A percentile compares a stretch with the other conserved stretches of the same genome.
These are phyloP conservation scores for Suillia variegata DNA, from an alignment of 2,888 invertebrate species.

Conservation along the genomic window DNA sequence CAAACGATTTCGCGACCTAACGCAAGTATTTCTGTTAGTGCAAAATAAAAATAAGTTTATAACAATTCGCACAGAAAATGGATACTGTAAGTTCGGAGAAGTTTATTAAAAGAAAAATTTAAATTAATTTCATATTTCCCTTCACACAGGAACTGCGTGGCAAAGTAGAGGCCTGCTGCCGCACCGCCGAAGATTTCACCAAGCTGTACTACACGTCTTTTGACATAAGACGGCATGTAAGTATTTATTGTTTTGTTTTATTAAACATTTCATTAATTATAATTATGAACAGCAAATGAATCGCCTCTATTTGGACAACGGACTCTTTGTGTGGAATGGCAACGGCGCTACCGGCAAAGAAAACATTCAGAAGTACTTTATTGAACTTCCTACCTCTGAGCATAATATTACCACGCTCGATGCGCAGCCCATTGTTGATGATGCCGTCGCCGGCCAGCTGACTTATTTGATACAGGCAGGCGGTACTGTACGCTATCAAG, in stretches of 20 bases:
- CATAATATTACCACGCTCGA: constrained; percentile 81
- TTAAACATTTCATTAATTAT: constrained; percentile 11
- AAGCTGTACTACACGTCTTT: constrained; percentile 87
- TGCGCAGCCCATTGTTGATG: constrained; percentile 82
- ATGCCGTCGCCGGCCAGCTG: constrained; percentile 75
- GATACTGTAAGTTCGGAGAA: background rate
- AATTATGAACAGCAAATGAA: constrained; percentile 71
- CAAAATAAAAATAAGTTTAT: no score
- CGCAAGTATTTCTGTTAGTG: no score
- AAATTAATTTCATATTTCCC: no score
- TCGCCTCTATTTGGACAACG: constrained; percentile 82
- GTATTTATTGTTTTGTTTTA: constrained; percentile 35
- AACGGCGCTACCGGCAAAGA: constrained; percentile 81
- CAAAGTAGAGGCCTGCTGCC: constrained; percentile 80
- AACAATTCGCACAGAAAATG: background rate
- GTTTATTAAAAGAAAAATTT: background rate
- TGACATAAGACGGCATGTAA: constrained; percentile 83
- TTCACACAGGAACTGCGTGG: constrained; percentile 65
- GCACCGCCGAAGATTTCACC: constrained; percentile 87
- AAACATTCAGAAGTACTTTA: constrained; percentile 83
- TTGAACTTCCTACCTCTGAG: constrained; percentile 80
- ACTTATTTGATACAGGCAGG: constrained; percentile 84
- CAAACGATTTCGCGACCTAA: no score
- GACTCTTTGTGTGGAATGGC: constrained; percentile 91
- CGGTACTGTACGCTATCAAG: constrained; percentile 78